Conservation (phyloP, 2,888 invertebrate species). For the Drosophila engyochracea region DNA sequence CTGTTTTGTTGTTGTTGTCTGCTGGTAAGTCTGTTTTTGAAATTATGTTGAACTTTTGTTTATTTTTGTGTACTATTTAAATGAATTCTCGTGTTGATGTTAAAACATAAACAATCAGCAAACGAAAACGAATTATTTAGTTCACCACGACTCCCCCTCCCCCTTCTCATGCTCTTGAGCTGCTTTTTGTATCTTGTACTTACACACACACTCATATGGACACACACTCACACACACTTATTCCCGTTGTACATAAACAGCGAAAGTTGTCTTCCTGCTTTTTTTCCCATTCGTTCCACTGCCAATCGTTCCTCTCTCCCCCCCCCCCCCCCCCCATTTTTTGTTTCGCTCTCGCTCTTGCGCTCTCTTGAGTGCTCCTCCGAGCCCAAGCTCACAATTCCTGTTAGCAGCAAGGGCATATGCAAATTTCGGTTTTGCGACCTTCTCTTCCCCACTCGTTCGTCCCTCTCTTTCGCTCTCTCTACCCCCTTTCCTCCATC, state of each 20-base stretch:
- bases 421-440: conserved; percentile 52
- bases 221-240: conserved; percentile 12
- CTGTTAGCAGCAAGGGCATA: conserved; percentile 66
- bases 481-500: neutral
- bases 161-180: conserved; percentile 24
- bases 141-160: conserved; percentile 4
- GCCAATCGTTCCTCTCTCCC: conserved; percentile 26
- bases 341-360: conserved; percentile 25
- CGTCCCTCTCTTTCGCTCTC: neutral
- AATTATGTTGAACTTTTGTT: conserved; percentile 43
- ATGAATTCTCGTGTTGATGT: conserved; percentile 50
- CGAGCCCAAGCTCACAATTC: conserved; percentile 41
- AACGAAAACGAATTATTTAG: conserved; percentile 24
- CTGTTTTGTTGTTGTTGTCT: conserved; percentile 15
- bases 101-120: conserved; percentile 52
- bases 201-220: conserved; percentile 6
- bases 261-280: conserved; percentile 82
- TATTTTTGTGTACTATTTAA: conserved; percentile 53
- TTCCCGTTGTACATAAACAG: conserved; percentile 68
- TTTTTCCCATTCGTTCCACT: conserved; percentile 52
- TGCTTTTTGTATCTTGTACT: conserved; percentile 30
- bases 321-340: conserved; percentile 39
- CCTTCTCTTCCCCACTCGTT: conserved; percentile 42
- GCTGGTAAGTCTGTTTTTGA: conserved; percentile 39
- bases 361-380: conserved; percentile 16